Conservation (phyloP, 2,113 vertebrate species). For the Trogon melanurus region DNA sequence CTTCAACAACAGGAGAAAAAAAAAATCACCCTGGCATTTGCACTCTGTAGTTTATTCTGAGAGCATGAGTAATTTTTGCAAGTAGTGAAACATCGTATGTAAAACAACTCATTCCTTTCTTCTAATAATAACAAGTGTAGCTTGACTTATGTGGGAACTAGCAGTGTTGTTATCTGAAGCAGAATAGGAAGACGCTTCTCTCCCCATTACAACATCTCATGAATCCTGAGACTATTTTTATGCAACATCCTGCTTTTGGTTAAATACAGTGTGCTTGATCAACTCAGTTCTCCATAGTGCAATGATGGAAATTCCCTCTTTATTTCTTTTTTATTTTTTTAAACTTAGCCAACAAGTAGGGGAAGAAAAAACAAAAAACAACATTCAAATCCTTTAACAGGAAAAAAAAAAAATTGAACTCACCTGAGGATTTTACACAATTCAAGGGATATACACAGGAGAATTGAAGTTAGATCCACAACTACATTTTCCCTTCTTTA, state of each 20-base stretch:
- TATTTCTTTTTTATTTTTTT: neutral
- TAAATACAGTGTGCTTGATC: neutral
- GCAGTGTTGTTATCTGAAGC: neutral
- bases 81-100: slow-evolving; percentile 61
- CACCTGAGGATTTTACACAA: neutral
- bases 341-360: slow-evolving; percentile 21
- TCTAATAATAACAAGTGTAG: neutral
- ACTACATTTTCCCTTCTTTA: neutral
- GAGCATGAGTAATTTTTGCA: slow-evolving; percentile 63
- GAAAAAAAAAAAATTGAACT: neutral
- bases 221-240: neutral
- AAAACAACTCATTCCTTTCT: slow-evolving; percentile 71
- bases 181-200: neutral
- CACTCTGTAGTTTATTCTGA: slow-evolving; percentile 64
- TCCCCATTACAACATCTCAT: neutral
- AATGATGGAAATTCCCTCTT: neutral
- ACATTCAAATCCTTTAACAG: slow-evolving; percentile 52
- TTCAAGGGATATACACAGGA: neutral
- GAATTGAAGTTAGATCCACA: neutral
- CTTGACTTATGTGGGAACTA: slow-evolving; percentile 17
- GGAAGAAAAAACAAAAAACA: no score
- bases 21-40: slow-evolving; percentile 73
- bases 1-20: slow-evolving; percentile 65
- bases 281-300: neutral
- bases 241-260: neutral